Conservation (phyloP, 2,888 invertebrate species). For the Exocentrus adspersus region DNA sequence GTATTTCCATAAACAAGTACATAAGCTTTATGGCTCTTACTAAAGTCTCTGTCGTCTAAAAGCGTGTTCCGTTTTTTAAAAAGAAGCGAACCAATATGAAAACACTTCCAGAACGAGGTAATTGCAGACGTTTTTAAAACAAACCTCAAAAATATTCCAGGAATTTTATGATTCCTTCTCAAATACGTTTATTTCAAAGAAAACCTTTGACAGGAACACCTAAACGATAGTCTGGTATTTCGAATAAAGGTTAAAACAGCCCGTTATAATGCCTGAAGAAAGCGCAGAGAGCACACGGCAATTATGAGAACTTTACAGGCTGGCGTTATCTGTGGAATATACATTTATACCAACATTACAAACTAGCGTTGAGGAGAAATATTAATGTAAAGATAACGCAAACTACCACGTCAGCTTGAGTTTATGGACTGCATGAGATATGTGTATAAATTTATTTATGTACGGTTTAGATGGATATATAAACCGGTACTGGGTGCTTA, state of each 20-base stretch:
- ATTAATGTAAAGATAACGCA: slow-evolving; percentile 14
- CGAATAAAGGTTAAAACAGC: not conserved
- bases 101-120: not conserved
- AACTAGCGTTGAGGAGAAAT: slow-evolving; percentile 8
- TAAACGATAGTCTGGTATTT: not conserved
- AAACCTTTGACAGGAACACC: not conserved
- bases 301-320: slow-evolving; percentile 9
- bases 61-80: too few species aligned
- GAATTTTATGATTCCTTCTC: not conserved
- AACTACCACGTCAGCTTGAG: slow-evolving; percentile 8
- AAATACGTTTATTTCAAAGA: not conserved
- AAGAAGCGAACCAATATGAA: too few species aligned
- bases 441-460: not conserved
- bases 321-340: slow-evolving; percentile 10
- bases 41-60: too few species aligned
- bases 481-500: not conserved
- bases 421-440: not conserved
- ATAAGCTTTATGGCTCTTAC: too few species aligned
- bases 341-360: slow-evolving; percentile 6
- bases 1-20: too few species aligned
- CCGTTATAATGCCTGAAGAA: not conserved
- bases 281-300: not conserved
- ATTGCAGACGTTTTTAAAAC: not conserved
- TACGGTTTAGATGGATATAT: not conserved
- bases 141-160: not conserved